These are phyloP conservation scores for Hypomecis atomaria DNA, from an alignment of 2,888 invertebrate species.

Conservation along the genomic window DNA sequence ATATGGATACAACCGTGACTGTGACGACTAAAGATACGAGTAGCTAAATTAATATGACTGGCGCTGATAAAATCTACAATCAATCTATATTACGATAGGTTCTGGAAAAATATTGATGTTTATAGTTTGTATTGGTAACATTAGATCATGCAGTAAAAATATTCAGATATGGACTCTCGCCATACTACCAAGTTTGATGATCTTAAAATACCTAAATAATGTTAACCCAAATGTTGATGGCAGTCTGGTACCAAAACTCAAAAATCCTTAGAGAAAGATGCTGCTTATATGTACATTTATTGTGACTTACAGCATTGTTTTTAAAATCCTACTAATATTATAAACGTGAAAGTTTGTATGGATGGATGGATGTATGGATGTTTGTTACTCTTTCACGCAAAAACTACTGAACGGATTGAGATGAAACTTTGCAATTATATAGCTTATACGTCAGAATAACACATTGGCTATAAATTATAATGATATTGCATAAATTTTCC, in stretches of 20 bases:
- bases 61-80: slow-evolving; percentile 30
- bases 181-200: slow-evolving; percentile 24
- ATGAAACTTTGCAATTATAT: too few species aligned
- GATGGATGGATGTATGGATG: too few species aligned
- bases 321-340: too few species aligned
- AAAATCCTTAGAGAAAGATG: slow-evolving; percentile 43
- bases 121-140: slow-evolving; percentile 11
- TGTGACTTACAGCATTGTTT: slow-evolving; percentile 2
- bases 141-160: slow-evolving; percentile 25
- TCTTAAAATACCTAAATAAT: slow-evolving; percentile 27
- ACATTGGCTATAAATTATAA: too few species aligned
- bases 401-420: too few species aligned
- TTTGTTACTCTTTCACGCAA: too few species aligned
- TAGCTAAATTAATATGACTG: slow-evolving; percentile 38
- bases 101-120: slow-evolving; percentile 18
- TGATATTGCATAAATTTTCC: too few species aligned
- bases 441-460: too few species aligned
- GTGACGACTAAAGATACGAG: slow-evolving; percentile 51
- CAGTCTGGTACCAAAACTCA: slow-evolving; percentile 52
- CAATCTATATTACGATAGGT: slow-evolving; percentile 31
- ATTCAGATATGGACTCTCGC: slow-evolving; percentile 18
- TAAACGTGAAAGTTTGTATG: too few species aligned
- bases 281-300: neutral
- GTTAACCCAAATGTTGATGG: slow-evolving; percentile 51
- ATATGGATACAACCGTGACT: slow-evolving; percentile 49